Base-by-base conservation (phyloP, 2,797 vertebrate genomes). In the Esox masquinongy region DNA sequence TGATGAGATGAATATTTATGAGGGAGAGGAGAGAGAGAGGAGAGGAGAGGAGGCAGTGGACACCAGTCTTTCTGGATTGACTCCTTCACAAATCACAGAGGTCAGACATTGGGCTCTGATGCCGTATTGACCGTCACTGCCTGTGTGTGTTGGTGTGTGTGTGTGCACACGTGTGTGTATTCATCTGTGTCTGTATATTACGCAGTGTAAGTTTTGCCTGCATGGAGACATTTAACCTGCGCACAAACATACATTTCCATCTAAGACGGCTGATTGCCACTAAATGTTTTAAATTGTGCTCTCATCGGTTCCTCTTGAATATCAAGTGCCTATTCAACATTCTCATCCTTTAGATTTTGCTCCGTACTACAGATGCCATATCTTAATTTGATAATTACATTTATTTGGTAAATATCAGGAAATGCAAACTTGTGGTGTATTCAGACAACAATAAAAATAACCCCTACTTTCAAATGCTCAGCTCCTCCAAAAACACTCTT, bases 1-100 rank as follows among this genome's bases (percentile, higher is more conserved):
- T 78, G 72, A 59, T 77, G 29, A 66, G 29, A 56, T 78, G 71
- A 67, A 70, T 59, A 72, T 76, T 70, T 72, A 77, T 74, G 75
- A 80, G 67, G 11, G 2, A 5, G 24, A 71, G 34, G n/a, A 47
- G 75, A 80, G 67, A 4, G 2, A 5, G 24, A 71, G 34, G n/a
- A 47, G 26, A n/a, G 31, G 26, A n/a, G 31, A n/a, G 22, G 39
- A 12, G 12, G 51, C 17, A 22, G 29, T 6, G 2, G 1, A 7
- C 29, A 34, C 6, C 15, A 3, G 11, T 34, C 8, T 34, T 9
- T 16, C 15, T 26, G 49, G 26, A 72, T 9, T 4, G 9, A 29
- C 70, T 36, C 50, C 70, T 72, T 12, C 1, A 34, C 70, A 51
- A 72, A 72, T 70, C 50, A 72, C 4, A 12, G 50, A 56, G 70